Conservation (phyloP, 2,888 invertebrate genomes). For the Euclidia mi region DNA sequence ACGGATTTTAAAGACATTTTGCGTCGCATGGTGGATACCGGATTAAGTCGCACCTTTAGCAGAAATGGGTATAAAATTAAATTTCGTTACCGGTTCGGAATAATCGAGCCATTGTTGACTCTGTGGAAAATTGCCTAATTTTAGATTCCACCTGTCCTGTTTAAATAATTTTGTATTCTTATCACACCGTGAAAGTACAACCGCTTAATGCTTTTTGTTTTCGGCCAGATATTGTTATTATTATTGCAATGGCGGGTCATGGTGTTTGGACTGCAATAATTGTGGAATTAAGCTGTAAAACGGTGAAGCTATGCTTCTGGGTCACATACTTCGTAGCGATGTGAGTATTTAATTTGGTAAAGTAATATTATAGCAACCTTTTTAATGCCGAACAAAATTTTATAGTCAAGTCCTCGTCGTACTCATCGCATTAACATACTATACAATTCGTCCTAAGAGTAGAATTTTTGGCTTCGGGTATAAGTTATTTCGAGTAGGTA, state of each 20-base stretch:
- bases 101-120: slow-evolving; percentile 29
- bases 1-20: slow-evolving; percentile 36
- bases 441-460: too few relatives aligned
- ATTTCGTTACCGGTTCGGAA: slow-evolving; percentile 40
- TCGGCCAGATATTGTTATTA: slow-evolving; percentile 1
- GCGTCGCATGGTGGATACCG: slow-evolving; percentile 53
- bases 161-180: slow-evolving; percentile 70
- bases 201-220: slow-evolving; percentile 2
- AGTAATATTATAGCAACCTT: too few relatives aligned
- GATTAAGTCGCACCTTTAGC: slow-evolving; percentile 56
- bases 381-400: too few relatives aligned
- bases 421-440: too few relatives aligned
- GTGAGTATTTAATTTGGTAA: too few relatives aligned
- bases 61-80: slow-evolving; percentile 60
- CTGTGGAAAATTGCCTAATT: slow-evolving; percentile 60
- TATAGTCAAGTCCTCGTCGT: too few relatives aligned
- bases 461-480: too few relatives aligned
- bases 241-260: not conserved
- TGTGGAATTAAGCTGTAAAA: slow-evolving; percentile 3
- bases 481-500: too few relatives aligned
- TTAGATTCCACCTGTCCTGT: slow-evolving; percentile 54
- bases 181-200: slow-evolving; percentile 51
- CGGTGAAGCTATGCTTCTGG: not conserved
- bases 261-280: not conserved
- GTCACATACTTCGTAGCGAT: too few relatives aligned